Conservation (phyloP, 2,888 invertebrate species). For the Nineta flava region DNA sequence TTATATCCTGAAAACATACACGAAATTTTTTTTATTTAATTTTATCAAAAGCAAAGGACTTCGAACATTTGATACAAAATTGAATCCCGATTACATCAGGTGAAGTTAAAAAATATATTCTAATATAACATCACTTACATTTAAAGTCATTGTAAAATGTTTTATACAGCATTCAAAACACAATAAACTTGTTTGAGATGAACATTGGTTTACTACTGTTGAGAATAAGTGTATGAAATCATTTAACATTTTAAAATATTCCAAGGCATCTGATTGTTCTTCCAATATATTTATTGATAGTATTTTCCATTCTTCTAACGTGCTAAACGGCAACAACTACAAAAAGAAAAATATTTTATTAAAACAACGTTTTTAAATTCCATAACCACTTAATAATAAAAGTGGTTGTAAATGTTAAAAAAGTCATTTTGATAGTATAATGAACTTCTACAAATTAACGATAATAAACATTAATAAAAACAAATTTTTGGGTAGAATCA, state of each 20-base stretch:
- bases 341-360: not conserved
- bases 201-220: not conserved
- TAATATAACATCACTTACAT: no score
- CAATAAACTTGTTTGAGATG: not conserved
- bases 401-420: no score
- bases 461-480: no score
- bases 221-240: not conserved
- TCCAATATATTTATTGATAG: not conserved
- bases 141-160: not conserved
- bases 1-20: not conserved
- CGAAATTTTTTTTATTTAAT: not conserved
- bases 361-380: not conserved
- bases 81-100: no score
- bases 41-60: no score
- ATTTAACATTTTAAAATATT: not conserved
- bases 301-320: not conserved
- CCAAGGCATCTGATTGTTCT: not conserved
- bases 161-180: not conserved
- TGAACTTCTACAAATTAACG: no score
- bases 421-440: no score
- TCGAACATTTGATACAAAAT: no score
- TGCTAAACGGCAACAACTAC: not conserved
- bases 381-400: no score
- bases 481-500: no score
- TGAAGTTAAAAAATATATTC: no score